Evolutionary conservation across 2,113 vertebrate genomes (phyloP).

Genomic region (Nanorana parkeri): DNA sequence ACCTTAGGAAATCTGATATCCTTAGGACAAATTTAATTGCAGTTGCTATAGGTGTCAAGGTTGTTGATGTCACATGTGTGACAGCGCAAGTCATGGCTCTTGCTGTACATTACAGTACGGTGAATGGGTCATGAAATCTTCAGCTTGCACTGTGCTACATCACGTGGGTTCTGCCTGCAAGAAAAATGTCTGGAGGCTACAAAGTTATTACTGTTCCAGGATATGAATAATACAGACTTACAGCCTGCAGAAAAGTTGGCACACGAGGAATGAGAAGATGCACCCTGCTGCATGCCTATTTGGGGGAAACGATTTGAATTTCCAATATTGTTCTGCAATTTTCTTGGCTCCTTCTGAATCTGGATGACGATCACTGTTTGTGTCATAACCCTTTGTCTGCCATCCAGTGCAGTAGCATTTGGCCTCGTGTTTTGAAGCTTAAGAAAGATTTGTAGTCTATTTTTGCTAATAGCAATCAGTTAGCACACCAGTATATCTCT

Average conservation of each 20-base stretch:
- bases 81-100: not conserved
- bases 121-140: not conserved
- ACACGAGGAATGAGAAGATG: constrained; percentile 18
- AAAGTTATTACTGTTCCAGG: constrained; percentile 9
- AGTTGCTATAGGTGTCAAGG: not conserved
- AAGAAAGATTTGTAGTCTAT: no score
- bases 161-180: constrained; percentile 16
- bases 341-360: constrained; percentile 1
- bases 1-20: not conserved
- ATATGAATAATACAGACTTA: constrained; percentile 38
- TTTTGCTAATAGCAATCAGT: no score
- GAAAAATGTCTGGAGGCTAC: constrained; percentile 32
- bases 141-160: not conserved
- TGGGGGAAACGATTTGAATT: constrained; percentile 32
- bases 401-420: not conserved
- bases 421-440: no score
- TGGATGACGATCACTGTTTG: not conserved
- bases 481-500: no score
- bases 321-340: constrained; percentile 22
- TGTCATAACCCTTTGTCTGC: constrained; percentile 23
- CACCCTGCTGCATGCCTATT: constrained; percentile 31
- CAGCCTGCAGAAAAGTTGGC: constrained; percentile 5
- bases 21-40: constrained; percentile 1
- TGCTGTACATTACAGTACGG: not conserved
- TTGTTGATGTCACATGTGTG: constrained; percentile 6